Evolutionary conservation across 2,797 vertebrate genomes (phyloP).

Genomic region (Scolopax rusticola): DNA sequence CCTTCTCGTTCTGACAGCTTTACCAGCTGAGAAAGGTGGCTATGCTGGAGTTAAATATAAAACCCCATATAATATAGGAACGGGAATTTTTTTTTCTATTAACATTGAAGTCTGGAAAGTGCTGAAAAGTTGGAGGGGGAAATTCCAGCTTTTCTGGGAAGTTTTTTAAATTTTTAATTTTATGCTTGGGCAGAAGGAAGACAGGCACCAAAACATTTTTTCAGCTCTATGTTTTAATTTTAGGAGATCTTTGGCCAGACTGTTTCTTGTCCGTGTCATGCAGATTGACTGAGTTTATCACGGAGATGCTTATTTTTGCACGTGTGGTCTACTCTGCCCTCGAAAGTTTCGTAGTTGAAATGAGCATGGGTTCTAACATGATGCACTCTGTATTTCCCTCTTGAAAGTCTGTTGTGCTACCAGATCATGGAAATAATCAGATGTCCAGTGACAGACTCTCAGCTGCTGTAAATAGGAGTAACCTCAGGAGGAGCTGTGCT

Average conservation of each 20-base stretch:
- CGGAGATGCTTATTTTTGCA: not conserved
- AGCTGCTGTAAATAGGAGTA: not conserved
- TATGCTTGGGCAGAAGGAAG: not conserved
- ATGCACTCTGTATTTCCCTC: not conserved
- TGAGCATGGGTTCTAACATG: fast-evolving
- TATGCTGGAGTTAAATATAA: conserved; percentile 31
- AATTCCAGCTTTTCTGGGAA: not conserved
- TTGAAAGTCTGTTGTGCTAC: not conserved
- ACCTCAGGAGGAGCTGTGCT: not conserved
- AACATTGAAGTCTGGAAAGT: not conserved
- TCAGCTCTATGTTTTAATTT: not conserved
- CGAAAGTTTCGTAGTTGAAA: not conserved
- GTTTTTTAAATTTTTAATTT: not conserved
- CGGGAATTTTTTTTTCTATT: not conserved
- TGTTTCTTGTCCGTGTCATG: fast-evolving
- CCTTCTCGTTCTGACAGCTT: conserved; percentile 64
- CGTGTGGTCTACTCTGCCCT: not conserved
- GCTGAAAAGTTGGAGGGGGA: not conserved
- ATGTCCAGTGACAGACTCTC: not conserved
- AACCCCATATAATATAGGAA: not conserved
- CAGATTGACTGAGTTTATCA: not conserved
- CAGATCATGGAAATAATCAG: not conserved
- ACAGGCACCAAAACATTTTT: not conserved
- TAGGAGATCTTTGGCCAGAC: not conserved
- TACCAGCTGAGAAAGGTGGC: conserved; percentile 60